These are phyloP conservation scores for Oryzias curvinotus DNA, from an alignment of 2,113 vertebrate species.

Conservation along the genomic window DNA sequence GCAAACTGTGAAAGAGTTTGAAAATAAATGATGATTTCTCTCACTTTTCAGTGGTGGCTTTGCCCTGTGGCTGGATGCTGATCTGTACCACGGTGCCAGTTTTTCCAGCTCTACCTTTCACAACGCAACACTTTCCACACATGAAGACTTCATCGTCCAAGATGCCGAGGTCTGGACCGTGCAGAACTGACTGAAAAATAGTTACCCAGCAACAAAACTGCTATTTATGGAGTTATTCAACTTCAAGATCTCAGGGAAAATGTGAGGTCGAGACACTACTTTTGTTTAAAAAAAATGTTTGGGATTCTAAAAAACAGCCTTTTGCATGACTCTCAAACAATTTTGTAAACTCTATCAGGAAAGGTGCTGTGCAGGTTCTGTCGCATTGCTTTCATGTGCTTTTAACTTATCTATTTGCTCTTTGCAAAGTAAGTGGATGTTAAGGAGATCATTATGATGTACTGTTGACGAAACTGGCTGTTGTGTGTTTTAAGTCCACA, in stretches of 20 bases:
- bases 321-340: too few species aligned
- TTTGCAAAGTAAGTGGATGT: too few species aligned
- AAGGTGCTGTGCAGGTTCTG: too few species aligned
- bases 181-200: slow-evolving; percentile 48
- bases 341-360: too few species aligned
- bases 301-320: too few species aligned
- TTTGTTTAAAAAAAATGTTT: too few species aligned
- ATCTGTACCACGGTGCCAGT: slow-evolving; percentile 89
- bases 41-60: slow-evolving; percentile 81
- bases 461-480: slow-evolving; percentile 15
- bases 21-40: slow-evolving; percentile 2
- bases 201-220: not conserved
- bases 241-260: not conserved
- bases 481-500: slow-evolving; percentile 10
- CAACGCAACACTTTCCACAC: slow-evolving; percentile 88
- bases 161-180: slow-evolving; percentile 95
- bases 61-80: slow-evolving; percentile 92
- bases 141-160: slow-evolving; percentile 90
- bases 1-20: not conserved
- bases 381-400: too few species aligned
- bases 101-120: slow-evolving; percentile 91
- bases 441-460: slow-evolving; percentile 1
- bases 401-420: too few species aligned
- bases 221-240: not conserved
- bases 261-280: slow-evolving; percentile 5